phyloP scores from a whole-genome alignment of 2,888 invertebrate species.

The Microctonus aethiopoides region DNA sequence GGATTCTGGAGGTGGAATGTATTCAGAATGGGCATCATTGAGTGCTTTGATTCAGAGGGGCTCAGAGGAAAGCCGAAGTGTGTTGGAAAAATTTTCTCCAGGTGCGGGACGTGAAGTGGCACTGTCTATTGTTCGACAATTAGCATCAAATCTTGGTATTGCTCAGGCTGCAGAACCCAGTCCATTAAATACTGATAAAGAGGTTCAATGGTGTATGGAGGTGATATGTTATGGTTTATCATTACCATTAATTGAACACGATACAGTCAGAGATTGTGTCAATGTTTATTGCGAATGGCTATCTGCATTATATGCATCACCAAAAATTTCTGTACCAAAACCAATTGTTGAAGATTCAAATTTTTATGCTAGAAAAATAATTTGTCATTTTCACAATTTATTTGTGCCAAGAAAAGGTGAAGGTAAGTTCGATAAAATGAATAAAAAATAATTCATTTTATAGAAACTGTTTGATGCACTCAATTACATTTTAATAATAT shows the following conservation, averaged over 20 bases:
- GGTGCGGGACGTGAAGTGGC: conserved; percentile 84
- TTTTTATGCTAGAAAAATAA: conserved; percentile 88
- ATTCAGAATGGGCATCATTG: conserved; percentile 86
- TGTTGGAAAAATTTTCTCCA: conserved; percentile 80
- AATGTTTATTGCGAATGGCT: conserved; percentile 98
- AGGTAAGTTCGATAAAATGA: conserved; percentile 73
- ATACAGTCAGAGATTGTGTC: conserved; percentile 94
- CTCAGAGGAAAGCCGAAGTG: conserved; percentile 75
- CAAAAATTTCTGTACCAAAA: conserved; percentile 88
- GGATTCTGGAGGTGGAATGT: conserved; percentile 81
- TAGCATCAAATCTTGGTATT: conserved; percentile 77
- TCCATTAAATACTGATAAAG: conserved; percentile 82
- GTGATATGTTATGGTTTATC: conserved; percentile 92
- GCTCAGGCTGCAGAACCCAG: conserved; percentile 88
- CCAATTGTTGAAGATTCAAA: conserved; percentile 92
- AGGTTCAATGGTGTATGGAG: conserved; percentile 90
- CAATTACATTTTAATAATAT: neutral
- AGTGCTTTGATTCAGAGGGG: conserved; percentile 75
- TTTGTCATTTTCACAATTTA: conserved; percentile 92
- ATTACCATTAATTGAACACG: conserved; percentile 89
- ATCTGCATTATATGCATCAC: conserved; percentile 84
- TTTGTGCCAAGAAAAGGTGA: conserved; percentile 94
- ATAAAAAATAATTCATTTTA: conserved; percentile 1
- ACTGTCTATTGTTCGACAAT: conserved; percentile 80
- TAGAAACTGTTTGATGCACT: conserved; percentile 4